These are phyloP conservation scores for Enteromius radiatus DNA, from an alignment of 2,797 vertebrate species.

Conservation along the genomic window DNA sequence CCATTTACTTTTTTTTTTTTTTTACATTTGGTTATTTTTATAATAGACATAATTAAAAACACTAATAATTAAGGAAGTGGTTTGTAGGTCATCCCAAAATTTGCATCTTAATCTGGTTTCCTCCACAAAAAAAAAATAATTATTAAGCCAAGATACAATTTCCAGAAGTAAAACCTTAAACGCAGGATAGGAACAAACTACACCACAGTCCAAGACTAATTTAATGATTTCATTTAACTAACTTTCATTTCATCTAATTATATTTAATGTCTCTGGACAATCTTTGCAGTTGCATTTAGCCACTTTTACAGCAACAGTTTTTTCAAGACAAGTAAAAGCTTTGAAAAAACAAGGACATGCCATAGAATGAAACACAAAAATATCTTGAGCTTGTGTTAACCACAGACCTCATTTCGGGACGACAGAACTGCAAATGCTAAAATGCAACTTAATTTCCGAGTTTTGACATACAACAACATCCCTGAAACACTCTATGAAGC, in stretches of 20 bases:
- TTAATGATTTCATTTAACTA: no score
- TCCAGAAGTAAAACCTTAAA: not conserved
- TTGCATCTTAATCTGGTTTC: not conserved
- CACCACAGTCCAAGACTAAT: not conserved
- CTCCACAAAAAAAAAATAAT: not conserved
- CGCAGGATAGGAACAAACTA: not conserved
- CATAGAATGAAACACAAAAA: not conserved
- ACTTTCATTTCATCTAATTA: no score
- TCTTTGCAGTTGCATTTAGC: not conserved
- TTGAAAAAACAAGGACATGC: not conserved
- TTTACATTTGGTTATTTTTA: no score
- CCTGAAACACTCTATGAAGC: not conserved
- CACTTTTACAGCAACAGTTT: not conserved
- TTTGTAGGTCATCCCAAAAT: not conserved
- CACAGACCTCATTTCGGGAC: not conserved
- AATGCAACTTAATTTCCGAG: not conserved
- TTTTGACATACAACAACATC: not conserved
- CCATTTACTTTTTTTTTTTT: no score
- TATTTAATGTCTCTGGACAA: conserved; percentile 1
- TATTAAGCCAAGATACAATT: not conserved
- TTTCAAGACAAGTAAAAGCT: not conserved
- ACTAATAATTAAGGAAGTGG: not conserved
- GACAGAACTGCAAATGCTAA: not conserved
- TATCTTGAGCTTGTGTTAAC: not conserved
- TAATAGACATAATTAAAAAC: no score